Conservation (phyloP, 2,888 invertebrate genomes). For the Dynastes hyllus region DNA sequence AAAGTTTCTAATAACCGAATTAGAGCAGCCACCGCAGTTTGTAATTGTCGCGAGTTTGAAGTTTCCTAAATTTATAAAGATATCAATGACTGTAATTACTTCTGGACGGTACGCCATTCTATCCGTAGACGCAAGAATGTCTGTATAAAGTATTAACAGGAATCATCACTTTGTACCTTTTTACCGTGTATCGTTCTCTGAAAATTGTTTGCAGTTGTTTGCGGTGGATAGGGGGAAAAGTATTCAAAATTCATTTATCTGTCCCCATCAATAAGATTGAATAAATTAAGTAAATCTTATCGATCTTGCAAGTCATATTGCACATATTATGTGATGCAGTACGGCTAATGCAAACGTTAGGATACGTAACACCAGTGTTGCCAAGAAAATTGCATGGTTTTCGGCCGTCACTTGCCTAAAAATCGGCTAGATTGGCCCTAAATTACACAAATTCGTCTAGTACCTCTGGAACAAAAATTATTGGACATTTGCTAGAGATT, state of each 20-base stretch:
- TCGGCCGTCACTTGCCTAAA: no score
- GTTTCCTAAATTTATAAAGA: conserved; percentile 67
- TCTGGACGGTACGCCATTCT: conserved; percentile 36
- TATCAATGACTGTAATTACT: conserved; percentile 67
- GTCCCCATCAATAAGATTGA: not conserved
- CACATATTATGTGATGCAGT: no score
- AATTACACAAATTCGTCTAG: no score
- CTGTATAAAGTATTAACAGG: conserved; percentile 24
- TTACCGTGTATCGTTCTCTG: not conserved
- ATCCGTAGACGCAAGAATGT: conserved; percentile 15
- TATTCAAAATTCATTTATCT: not conserved
- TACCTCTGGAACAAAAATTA: no score
- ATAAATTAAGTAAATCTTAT: no score
- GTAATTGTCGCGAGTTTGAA: conserved; percentile 64
- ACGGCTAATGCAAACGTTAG: no score
- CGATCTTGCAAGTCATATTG: no score
- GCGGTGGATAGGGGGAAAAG: not conserved
- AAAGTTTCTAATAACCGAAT: conserved; percentile 61
- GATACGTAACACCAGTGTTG: no score
- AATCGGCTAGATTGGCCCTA: no score
- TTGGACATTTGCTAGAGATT: no score
- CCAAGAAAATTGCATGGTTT: no score
- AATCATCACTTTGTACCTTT: conserved; percentile 22
- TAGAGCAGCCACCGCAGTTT: conserved; percentile 57
- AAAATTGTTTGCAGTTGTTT: not conserved